Evolutionary conservation across 2,888 invertebrate genomes (phyloP), one percentile per base, ranked within the genome.

Genomic region (Machimus atricapillus): DNA sequence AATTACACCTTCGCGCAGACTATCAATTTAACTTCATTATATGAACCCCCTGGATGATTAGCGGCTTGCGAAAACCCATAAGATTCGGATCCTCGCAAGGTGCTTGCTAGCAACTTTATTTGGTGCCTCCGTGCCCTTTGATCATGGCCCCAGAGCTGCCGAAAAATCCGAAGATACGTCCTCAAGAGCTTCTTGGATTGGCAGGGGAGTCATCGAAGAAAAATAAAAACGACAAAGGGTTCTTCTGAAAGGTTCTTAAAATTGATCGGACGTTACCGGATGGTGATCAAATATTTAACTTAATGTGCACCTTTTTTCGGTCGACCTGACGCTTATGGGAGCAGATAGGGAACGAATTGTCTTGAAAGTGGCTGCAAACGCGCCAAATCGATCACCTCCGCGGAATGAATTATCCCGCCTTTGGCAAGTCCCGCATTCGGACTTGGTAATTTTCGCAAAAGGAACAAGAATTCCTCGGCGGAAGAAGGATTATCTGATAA

Each of bases 381-480:
- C 92, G 92, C 92, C 92, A 92, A 92, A 92, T 92, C 91, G 92
- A 92, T 92, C 92, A 92, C 92, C 92, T 92, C 91, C 89, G 58
- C 74, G 87, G 87, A 87, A 87, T 87, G 86, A 78, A 78, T 78
- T 78, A 78, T 78, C 78, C 43, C 78, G 40, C 78, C 87, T 78
- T 46, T 40, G 19, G 76, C 40, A 9, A 37, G 40, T 37, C 8
- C 78, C 23, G 37, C 76, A 76, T 37, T 76, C 16, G 76, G 37
- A n/a, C 76, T 76, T 34, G 7, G 76, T 76, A 76, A 76, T 76
- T 76, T 76, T 34, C 76, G 76, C 76, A 23, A 66, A 66, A 27
- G 9, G 66, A 66, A 66, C 23, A 23, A 23, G 66, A 23, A 12
- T 12, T 14, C 12, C 19, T 23, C 12, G 27, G 6, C 40, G 43